These are phyloP conservation scores for Chaetodon trifascialis DNA, from an alignment of 2,113 vertebrate genomes.

Conservation along the genomic window DNA sequence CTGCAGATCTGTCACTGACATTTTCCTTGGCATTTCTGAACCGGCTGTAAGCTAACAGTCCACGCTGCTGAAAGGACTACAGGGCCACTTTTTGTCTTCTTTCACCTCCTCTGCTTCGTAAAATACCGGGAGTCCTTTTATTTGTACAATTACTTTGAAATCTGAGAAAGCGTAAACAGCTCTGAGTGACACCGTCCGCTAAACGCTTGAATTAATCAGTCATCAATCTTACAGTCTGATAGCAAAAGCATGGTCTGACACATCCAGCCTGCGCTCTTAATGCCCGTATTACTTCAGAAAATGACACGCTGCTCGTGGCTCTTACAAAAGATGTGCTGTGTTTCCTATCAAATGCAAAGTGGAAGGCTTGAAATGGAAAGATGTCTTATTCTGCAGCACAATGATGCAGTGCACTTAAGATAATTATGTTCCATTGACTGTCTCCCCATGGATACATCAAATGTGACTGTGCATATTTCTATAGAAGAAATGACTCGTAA, in stretches of 20 bases:
- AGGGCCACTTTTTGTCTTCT: background rate
- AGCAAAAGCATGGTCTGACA: background rate
- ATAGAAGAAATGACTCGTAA: background rate
- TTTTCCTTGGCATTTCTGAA: conserved; percentile 8
- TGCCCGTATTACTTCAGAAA: conserved; percentile 13
- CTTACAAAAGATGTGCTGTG: conserved; percentile 30
- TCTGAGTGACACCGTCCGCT: background rate
- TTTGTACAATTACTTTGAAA: background rate
- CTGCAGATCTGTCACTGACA: conserved; percentile 44
- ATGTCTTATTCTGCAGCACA: conserved; percentile 49
- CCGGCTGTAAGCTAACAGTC: background rate
- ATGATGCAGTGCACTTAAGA: conserved; percentile 63
- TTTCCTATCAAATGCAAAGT: conserved; percentile 47
- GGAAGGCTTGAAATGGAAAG: conserved; percentile 49
- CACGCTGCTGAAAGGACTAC: background rate
- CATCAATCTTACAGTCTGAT: background rate
- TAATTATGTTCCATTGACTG: conserved; percentile 58
- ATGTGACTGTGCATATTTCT: conserved; percentile 50
- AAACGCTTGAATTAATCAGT: background rate
- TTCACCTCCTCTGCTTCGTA: background rate
- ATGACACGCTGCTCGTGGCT: conserved; percentile 21
- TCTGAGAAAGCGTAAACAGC: background rate
- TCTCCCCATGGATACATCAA: conserved; percentile 48
- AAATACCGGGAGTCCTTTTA: background rate
- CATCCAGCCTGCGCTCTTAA: conserved; percentile 1